Percentiles rank a stretch among this genome's conserved stretches.
These are phyloP conservation scores for Timandra comae DNA, from an alignment of 2,888 invertebrate genomes.

Conservation along the genomic window DNA sequence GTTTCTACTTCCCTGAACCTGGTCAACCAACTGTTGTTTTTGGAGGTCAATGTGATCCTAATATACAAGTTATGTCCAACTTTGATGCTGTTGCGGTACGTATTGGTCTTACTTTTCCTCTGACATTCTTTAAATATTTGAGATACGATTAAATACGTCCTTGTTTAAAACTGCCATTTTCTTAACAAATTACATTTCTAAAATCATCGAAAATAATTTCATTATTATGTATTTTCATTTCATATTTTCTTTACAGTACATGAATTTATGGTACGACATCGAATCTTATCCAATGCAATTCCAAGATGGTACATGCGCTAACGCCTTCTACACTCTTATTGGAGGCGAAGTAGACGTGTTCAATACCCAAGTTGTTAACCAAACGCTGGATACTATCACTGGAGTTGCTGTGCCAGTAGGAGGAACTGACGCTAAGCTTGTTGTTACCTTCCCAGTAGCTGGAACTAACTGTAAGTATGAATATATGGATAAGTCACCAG, in stretches of 20 bases:
- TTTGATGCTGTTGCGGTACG: conserved; percentile 43
- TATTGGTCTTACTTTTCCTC: not conserved
- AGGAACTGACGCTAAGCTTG: conserved; percentile 61
- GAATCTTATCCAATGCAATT: conserved; percentile 31
- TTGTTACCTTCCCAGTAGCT: conserved; percentile 47
- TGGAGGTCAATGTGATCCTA: conserved; percentile 45
- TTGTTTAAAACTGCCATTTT: no score
- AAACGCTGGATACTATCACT: conserved; percentile 60
- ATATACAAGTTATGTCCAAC: conserved; percentile 39
- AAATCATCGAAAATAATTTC: no score
- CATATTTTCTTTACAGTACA: conserved; percentile 24
- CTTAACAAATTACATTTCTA: no score
- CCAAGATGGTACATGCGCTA: conserved; percentile 34
- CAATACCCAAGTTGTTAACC: conserved; percentile 52
- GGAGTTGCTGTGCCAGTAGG: conserved; percentile 68
- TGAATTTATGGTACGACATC: conserved; percentile 35
- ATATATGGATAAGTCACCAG: no score
- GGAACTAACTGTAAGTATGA: no score
- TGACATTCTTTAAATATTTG: not conserved
- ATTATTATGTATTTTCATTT: no score
- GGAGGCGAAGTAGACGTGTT: conserved; percentile 36
- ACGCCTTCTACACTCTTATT: conserved; percentile 58
- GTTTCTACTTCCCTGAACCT: conserved; percentile 45
- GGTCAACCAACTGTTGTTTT: conserved; percentile 33
- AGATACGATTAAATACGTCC: no score